Percentiles rank a stretch among this genome's conserved stretches.
These are phyloP conservation scores for Calycopis cecrops DNA, from an alignment of 1,140 invertebrate species.

Conservation along the genomic window DNA sequence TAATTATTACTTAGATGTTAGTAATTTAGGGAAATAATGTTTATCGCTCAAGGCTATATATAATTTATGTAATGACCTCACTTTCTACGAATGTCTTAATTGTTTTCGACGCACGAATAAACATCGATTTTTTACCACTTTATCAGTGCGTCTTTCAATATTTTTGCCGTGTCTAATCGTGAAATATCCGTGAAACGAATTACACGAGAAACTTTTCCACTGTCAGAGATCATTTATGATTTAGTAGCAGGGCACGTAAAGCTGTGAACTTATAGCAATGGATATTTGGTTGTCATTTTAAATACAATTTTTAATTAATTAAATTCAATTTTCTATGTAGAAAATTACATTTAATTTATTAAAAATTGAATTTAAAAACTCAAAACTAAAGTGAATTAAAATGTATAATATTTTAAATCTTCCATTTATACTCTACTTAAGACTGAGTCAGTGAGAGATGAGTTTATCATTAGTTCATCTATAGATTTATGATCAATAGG, in stretches of 20 bases:
- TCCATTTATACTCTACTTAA: too few species aligned
- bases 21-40: neutral
- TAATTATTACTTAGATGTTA: too few species aligned
- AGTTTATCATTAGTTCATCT: too few species aligned
- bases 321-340: too few species aligned
- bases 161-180: slow-evolving; percentile 42
- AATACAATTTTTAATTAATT: too few species aligned
- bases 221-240: slow-evolving; percentile 14
- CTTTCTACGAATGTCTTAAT: slow-evolving; percentile 16
- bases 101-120: slow-evolving; percentile 34
- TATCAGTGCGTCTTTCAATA: slow-evolving; percentile 36
- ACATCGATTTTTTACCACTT: slow-evolving; percentile 24
- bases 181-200: slow-evolving; percentile 36
- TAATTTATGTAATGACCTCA: slow-evolving; percentile 3
- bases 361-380: too few species aligned
- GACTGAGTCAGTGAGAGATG: too few species aligned
- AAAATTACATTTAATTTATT: too few species aligned
- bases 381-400: too few species aligned
- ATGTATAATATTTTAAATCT: too few species aligned
- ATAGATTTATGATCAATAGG: neutral
- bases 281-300: too few species aligned
- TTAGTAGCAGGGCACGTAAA: neutral
- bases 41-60: neutral
- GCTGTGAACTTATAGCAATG: too few species aligned
- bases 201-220: slow-evolving; percentile 22